Base-by-base conservation (phyloP, 2,113 vertebrate species). In the Lathamus discolor region DNA sequence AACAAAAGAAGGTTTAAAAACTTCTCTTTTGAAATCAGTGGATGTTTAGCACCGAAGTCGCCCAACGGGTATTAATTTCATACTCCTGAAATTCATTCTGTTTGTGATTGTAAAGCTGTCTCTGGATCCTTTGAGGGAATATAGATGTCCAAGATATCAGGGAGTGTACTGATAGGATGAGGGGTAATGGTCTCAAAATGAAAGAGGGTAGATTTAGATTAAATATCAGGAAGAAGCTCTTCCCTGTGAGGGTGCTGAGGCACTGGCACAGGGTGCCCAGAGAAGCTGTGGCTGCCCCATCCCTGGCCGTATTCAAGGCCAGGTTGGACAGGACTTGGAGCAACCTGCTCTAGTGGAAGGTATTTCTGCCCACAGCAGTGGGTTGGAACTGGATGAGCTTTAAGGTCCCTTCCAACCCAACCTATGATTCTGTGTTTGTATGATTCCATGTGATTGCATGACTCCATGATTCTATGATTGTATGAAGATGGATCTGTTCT, bases 281-380 rank as follows among this genome's bases (percentile, higher is more conserved):
- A 35, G 44, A 6, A 51, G 13, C 1, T 92, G 57, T 51, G 39
- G 16, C 0, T 76, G 46, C n/a, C 6, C 23, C 48, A 4, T 33
- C 54, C 39, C 52, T 88, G 67, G 7, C 6, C 28, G 7, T 13
- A 11, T 12, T 35, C 43, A 37, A 66, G 35, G 31, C 5, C 67
- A 55, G 23, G 29, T 0, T 74, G 81, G 29, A 48, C 0, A 48
- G 8, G 13, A 9, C 22, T 88, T 49, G 16, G 39, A 31, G 4
- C 17, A 43, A 3, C 13, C 19, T 83, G 67, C 2, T 3, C 10
- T n/a, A 0, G 35, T 14, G 29, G 23, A 18, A 78, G 4, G 0
- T 18, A 24, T 44, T 27, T 17, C 79, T 75, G 28, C 7, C 22
- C 1, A 0, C 1, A 11, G 43, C n/a, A 70, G 10, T 2, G 3